These are phyloP conservation scores for Macroramphosus scolopax DNA, from an alignment of 2,797 vertebrate species.

Conservation along the genomic window DNA sequence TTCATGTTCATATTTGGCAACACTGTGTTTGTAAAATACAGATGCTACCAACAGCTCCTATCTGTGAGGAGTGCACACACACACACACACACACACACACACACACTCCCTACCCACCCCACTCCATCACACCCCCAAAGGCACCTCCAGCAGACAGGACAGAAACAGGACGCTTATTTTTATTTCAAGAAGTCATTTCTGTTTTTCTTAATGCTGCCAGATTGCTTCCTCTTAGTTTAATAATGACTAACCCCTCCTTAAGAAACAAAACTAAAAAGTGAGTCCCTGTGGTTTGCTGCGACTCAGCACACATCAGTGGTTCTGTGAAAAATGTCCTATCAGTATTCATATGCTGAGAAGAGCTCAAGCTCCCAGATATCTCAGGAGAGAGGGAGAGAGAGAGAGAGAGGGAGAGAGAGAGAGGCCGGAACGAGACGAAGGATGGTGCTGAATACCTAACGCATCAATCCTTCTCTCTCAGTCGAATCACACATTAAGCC, in stretches of 20 bases:
- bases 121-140: constrained; percentile 1
- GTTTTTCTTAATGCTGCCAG: constrained; percentile 33
- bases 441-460: constrained; percentile 72
- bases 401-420: constrained; percentile 26
- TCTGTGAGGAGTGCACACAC: too few relatives aligned
- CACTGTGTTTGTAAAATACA: constrained; percentile 4
- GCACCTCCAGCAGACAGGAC: constrained; percentile 6
- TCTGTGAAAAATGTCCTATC: constrained; percentile 77
- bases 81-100: too few relatives aligned
- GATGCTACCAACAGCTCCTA: background rate
- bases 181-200: constrained; percentile 23
- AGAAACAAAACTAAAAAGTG: constrained; percentile 25
- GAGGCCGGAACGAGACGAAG: constrained; percentile 63
- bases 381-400: constrained; percentile 52
- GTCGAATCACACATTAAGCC: constrained; percentile 72
- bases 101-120: too few relatives aligned
- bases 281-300: constrained; percentile 78
- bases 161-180: constrained; percentile 4
- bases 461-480: constrained; percentile 61
- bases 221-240: constrained; percentile 27
- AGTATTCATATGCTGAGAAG: constrained; percentile 75
- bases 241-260: constrained; percentile 37
- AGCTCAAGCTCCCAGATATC: constrained; percentile 65
- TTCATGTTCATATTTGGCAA: too few relatives aligned
- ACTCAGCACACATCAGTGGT: constrained; percentile 79